Evolutionary conservation across 2,888 invertebrate genomes (phyloP).

Genomic region (Dorcus hopei): DNA sequence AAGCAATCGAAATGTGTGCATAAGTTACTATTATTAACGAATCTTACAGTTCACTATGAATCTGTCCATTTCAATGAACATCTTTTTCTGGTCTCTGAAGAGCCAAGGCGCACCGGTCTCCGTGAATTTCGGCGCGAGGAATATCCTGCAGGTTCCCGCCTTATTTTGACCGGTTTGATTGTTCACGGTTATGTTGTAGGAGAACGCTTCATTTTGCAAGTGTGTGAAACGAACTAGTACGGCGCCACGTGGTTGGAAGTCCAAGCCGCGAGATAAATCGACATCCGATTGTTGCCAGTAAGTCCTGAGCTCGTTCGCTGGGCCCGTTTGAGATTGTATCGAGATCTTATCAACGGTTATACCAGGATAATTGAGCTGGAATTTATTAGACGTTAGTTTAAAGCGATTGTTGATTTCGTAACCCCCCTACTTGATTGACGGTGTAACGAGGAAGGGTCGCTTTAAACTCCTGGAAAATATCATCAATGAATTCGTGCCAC

Average conservation of each 20-base stretch:
- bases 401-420: background rate
- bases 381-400: background rate
- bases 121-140: slow-evolving; percentile 63
- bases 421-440: slow-evolving; percentile 52
- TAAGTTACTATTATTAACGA: background rate
- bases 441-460: slow-evolving; percentile 65
- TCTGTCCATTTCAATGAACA: slow-evolving; percentile 74
- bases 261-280: slow-evolving; percentile 75
- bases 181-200: slow-evolving; percentile 53
- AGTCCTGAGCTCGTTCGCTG: slow-evolving; percentile 56
- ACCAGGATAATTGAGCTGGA: slow-evolving; percentile 62
- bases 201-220: slow-evolving; percentile 71
- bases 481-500: slow-evolving; percentile 78
- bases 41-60: slow-evolving; percentile 62
- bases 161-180: slow-evolving; percentile 52
- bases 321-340: slow-evolving; percentile 52
- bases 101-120: slow-evolving; percentile 60
- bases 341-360: slow-evolving; percentile 59
- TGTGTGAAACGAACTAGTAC: slow-evolving; percentile 74
- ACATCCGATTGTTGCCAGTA: slow-evolving; percentile 79
- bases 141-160: slow-evolving; percentile 67
- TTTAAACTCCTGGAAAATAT: slow-evolving; percentile 74
- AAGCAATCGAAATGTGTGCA: background rate
- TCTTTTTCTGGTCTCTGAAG: slow-evolving; percentile 60
- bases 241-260: slow-evolving; percentile 74